Percentiles rank a stretch among this genome's conserved stretches.
Evolutionary conservation across 2,888 invertebrate genomes (phyloP).

Genomic region (Apamea crenata): DNA sequence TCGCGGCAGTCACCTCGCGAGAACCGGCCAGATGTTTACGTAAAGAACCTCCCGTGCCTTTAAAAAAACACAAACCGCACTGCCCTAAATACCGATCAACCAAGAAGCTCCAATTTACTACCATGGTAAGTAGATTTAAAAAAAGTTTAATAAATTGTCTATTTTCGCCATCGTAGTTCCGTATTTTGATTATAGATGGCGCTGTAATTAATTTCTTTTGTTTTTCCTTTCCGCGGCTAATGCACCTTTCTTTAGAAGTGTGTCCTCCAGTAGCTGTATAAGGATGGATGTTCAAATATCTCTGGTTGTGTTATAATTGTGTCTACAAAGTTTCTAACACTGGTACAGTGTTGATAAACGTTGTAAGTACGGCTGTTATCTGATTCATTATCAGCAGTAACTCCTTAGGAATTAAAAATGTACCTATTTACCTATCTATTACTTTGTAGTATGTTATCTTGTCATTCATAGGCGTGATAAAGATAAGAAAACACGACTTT

Average conservation of each 20-base stretch:
- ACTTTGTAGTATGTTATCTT: slow-evolving; percentile 45
- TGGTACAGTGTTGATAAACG: slow-evolving; percentile 40
- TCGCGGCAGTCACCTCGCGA: slow-evolving; percentile 79
- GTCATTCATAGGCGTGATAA: slow-evolving; percentile 49
- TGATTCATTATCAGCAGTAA: slow-evolving; percentile 46
- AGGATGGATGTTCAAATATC: slow-evolving; percentile 10
- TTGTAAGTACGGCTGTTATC: slow-evolving; percentile 54
- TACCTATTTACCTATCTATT: slow-evolving; percentile 46
- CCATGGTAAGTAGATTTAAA: slow-evolving; percentile 78
- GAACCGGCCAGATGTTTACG: slow-evolving; percentile 75
- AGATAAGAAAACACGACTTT: slow-evolving; percentile 26
- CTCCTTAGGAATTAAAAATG: slow-evolving; percentile 51
- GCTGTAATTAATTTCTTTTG: slow-evolving; percentile 41
- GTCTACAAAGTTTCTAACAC: slow-evolving; percentile 19
- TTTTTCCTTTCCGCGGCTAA: slow-evolving; percentile 8
- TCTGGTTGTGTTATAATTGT: slow-evolving; percentile 21
- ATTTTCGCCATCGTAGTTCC: slow-evolving; percentile 12
- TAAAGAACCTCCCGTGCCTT: slow-evolving; percentile 57
- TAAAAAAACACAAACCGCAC: slow-evolving; percentile 70
- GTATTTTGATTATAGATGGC: slow-evolving; percentile 53
- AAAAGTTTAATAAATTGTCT: not conserved
- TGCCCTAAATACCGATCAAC: slow-evolving; percentile 65
- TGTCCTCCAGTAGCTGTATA: slow-evolving; percentile 29
- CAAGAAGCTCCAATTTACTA: slow-evolving; percentile 64
- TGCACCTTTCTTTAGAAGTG: slow-evolving; percentile 35